These are phyloP conservation scores for Brachyptera risi DNA, from an alignment of 2,888 invertebrate species.

Conservation along the genomic window DNA sequence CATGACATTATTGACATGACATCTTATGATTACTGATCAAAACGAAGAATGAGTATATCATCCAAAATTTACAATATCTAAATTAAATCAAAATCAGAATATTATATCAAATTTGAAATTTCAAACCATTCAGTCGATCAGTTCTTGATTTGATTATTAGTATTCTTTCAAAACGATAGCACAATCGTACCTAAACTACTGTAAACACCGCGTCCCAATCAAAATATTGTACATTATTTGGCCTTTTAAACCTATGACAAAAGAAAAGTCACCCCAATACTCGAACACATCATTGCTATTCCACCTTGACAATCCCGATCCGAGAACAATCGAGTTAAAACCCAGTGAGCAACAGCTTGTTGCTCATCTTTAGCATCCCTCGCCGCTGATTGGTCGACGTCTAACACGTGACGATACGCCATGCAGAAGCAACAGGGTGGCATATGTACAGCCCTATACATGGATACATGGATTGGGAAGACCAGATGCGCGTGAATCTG, in stretches of 20 bases:
- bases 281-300: neutral
- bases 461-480: neutral
- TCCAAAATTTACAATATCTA: too few relatives aligned
- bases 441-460: too few relatives aligned
- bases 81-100: too few relatives aligned
- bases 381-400: neutral
- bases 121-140: too few relatives aligned
- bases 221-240: neutral
- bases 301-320: neutral
- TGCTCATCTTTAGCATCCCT: slow-evolving; percentile 2
- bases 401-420: neutral
- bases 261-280: neutral
- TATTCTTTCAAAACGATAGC: too few relatives aligned
- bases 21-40: too few relatives aligned
- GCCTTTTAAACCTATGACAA: slow-evolving; percentile 3
- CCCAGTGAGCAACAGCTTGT: slow-evolving; percentile 1
- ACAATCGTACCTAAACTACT: too few relatives aligned
- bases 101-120: too few relatives aligned
- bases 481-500: neutral
- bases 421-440: slow-evolving; percentile 16
- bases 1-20: too few relatives aligned
- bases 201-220: neutral
- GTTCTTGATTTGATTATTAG: too few relatives aligned
- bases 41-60: too few relatives aligned
- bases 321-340: slow-evolving; percentile 4